Conservation (phyloP, 2,797 vertebrate genomes). For the Pseudochirops cupreus region DNA sequence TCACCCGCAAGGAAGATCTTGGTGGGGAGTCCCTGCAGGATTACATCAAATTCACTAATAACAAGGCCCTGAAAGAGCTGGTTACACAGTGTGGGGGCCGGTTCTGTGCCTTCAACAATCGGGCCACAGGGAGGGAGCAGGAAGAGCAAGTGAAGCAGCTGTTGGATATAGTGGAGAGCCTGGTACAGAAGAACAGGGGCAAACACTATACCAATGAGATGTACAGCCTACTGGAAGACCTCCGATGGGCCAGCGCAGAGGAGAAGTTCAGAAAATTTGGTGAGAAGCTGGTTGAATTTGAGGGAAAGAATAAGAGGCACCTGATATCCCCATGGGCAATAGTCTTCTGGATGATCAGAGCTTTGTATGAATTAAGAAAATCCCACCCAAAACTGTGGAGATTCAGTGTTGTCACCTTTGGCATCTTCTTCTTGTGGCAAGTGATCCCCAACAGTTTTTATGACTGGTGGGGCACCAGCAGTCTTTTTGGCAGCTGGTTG, state of each 20-base stretch:
- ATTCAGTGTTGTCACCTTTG: background rate
- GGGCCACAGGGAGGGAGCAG: fast-evolving
- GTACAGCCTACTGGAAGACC: background rate
- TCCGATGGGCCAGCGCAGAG: fast-evolving
- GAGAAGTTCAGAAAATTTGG: background rate
- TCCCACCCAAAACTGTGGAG: background rate
- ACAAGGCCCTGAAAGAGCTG: constrained; percentile 14
- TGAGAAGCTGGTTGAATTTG: fast-evolving
- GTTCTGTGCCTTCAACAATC: constrained; percentile 51
- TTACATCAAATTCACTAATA: background rate
- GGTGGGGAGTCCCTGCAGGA: background rate
- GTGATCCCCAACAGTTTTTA: background rate
- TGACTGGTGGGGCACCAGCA: background rate
- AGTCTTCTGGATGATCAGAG: background rate
- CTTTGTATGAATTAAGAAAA: background rate
- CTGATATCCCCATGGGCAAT: background rate
- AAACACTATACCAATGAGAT: constrained; percentile 42
- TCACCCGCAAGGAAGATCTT: constrained; percentile 67
- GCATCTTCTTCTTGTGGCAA: background rate
- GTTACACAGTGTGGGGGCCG: constrained; percentile 33
- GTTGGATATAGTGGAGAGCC: background rate
- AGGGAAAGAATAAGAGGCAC: fast-evolving
- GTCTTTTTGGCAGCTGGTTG: background rate
- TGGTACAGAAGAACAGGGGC: background rate
- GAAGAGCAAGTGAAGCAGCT: constrained; percentile 48